Conservation (phyloP, 2,113 vertebrate species). For the Nansenia antarctica region DNA sequence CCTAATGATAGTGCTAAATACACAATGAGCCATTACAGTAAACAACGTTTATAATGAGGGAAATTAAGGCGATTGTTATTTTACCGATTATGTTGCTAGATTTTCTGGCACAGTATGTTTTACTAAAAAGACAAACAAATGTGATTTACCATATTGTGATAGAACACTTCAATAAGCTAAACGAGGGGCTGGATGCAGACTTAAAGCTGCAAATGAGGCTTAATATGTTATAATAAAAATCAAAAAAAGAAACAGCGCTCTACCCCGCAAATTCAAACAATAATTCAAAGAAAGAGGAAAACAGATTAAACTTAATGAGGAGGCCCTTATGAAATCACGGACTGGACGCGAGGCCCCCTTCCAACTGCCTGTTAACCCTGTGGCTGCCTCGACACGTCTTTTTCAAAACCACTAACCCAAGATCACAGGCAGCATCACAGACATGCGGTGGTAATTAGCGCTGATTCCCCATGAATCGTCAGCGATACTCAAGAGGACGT, state of each 20-base stretch:
- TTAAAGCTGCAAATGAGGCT: neutral
- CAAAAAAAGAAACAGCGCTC: neutral
- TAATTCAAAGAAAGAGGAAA: neutral
- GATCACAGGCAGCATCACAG: neutral
- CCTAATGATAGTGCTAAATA: constrained; percentile 39
- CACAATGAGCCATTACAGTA: constrained; percentile 26
- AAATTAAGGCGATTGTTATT: constrained; percentile 20
- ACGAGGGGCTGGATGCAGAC: neutral
- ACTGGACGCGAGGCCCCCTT: neutral
- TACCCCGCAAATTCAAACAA: neutral
- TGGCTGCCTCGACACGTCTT: neutral
- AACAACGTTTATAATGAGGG: constrained; percentile 46
- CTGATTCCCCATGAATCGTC: constrained; percentile 49
- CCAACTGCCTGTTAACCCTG: neutral
- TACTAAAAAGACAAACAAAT: constrained; percentile 32
- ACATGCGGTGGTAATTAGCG: constrained; percentile 60
- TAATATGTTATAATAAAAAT: neutral
- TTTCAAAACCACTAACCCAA: neutral
- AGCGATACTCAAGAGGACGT: constrained; percentile 52
- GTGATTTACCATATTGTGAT: constrained; percentile 15
- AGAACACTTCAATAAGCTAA: constrained; percentile 23
- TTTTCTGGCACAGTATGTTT: constrained; percentile 26
- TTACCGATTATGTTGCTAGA: constrained; percentile 45
- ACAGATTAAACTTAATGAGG: neutral
- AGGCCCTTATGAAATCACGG: neutral